Evolutionary conservation across 2,113 vertebrate genomes (phyloP), one percentile per base, ranked within the genome.

Genomic region (Passer montanus): DNA sequence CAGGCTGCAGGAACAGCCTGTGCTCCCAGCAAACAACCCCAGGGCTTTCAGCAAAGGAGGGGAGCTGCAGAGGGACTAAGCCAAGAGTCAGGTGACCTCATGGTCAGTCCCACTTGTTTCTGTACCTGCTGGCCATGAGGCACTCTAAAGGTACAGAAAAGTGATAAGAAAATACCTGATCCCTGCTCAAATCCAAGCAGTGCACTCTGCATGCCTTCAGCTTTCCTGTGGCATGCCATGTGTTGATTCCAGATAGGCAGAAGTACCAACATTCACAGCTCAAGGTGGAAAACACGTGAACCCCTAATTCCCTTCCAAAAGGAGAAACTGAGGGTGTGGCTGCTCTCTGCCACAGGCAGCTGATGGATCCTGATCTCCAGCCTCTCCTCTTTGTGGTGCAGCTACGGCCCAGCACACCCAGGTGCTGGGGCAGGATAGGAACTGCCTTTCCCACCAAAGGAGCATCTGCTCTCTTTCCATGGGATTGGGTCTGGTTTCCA

Each of bases 161-260:
- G 15, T 5, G 43, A 37, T 13, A 84, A 83, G 52, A 31, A 77
- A 89, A 88, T 12, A 68, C 19, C 44, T 47, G 78, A 72, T 26
- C 60, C 20, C 50, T 50, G 44, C 20, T 76, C 60, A 58, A 13
- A 44, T 7, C 56, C 0, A 30, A 82, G 72, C 67, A 53, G 55
- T 15, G 39, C 41, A 43, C 58, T 53, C 50, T 35, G 20, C 1
- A 1, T 19, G 37, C 84, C 86, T 64, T 47, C 13, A 44, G 16
- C 58, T 12, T 24, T 15, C 58, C 72, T 66, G 66, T 19, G 26
- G 9, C 33, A 47, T 1, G 16, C 37, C 12, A 53, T 0, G 0
- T 9, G 43, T 27, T 7, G 1, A 15, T 15, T 84, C 56, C 87
- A 18, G 26, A 77, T 0, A 84, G 35, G 15, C 27, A 56, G 35